A percentile compares a stretch with the other conserved stretches of the same genome.
Conservation (phyloP, 37 sponge, comb jelly and placozoan genomes). For the Tethya wilhelma region DNA sequence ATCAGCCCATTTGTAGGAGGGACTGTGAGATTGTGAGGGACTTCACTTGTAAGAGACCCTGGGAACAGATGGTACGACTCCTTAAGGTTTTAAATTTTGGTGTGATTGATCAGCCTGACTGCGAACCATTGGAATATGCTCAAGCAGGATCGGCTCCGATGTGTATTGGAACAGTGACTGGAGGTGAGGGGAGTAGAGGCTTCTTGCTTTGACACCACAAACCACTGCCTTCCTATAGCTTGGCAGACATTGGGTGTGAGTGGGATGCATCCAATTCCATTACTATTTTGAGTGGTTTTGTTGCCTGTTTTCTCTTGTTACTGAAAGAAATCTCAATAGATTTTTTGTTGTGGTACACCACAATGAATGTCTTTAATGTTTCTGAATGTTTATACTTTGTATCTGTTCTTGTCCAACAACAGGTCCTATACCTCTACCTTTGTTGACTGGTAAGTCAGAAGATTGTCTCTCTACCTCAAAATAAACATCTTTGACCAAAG, state of each 20-base stretch:
- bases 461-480: too few relatives aligned
- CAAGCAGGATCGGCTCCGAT: conserved; percentile 59
- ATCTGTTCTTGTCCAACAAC: conserved; percentile 2
- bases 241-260: neutral
- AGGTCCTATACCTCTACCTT: conserved; percentile 20
- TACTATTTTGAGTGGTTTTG: too few relatives aligned
- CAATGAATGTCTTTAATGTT: too few relatives aligned
- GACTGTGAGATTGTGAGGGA: conserved; percentile 48
- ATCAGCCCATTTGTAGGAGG: conserved; percentile 61
- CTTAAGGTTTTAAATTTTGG: neutral
- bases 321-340: too few relatives aligned
- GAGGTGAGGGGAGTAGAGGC: conserved; percentile 42
- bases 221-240: neutral
- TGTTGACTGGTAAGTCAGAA: conserved; percentile 41
- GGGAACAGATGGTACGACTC: conserved; percentile 12
- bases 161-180: conserved; percentile 63
- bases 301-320: too few relatives aligned
- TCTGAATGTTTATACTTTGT: neutral
- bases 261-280: too few relatives aligned
- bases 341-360: too few relatives aligned
- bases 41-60: conserved; percentile 46
- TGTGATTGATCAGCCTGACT: conserved; percentile 42
- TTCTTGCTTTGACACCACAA: neutral
- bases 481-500: too few relatives aligned
- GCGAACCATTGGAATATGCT: conserved; percentile 26